phyloP scores from a whole-genome alignment of 2,797 vertebrate genomes.

The Clarias platycephalus region DNA sequence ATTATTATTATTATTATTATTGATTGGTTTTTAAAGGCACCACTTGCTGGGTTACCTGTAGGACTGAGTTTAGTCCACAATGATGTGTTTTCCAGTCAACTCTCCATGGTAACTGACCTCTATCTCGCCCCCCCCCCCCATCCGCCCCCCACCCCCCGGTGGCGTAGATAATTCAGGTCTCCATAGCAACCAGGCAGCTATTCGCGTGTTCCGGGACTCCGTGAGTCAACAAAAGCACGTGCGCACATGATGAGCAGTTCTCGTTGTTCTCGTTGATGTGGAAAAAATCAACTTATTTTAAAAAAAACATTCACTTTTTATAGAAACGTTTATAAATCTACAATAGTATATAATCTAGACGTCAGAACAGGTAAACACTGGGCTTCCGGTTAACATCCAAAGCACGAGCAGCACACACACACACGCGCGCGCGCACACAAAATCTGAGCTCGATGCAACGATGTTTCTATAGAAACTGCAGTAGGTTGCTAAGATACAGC shows the following conservation, averaged over 20 bases:
- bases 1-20: too few species aligned
- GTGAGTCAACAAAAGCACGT: slow-evolving; percentile 53
- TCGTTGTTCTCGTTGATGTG: background rate
- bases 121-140: slow-evolving; percentile 32
- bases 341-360: background rate
- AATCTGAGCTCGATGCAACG: background rate
- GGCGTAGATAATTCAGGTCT: slow-evolving; percentile 65
- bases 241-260: background rate
- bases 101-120: slow-evolving; percentile 69
- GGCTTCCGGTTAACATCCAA: background rate
- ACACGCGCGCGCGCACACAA: background rate
- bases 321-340: background rate
- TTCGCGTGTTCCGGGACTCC: slow-evolving; percentile 37
- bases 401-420: background rate
- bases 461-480: slow-evolving; percentile 60
- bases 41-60: slow-evolving; percentile 56
- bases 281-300: background rate
- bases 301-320: background rate
- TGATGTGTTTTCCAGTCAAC: slow-evolving; percentile 64
- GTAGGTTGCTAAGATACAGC: slow-evolving; percentile 66
- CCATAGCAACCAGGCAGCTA: slow-evolving; percentile 69
- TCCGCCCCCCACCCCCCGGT: slow-evolving; percentile 13
- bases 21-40: too few species aligned
- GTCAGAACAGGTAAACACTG: background rate
- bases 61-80: slow-evolving; percentile 51